Conservation (phyloP, 2,797 vertebrate species). For the Arctocebus calabarensis region DNA sequence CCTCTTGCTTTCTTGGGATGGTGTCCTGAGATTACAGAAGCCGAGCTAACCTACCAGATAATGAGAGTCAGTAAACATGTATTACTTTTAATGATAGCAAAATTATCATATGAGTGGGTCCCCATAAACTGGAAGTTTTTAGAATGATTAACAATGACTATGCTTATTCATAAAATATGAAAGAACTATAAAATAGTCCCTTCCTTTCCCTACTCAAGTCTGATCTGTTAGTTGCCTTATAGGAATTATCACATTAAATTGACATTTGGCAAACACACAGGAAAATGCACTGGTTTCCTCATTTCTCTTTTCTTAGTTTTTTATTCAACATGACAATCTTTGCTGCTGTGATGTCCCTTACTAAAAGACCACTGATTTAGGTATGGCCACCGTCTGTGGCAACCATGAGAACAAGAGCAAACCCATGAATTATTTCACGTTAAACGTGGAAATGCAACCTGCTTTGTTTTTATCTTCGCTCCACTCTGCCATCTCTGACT, state of each 20-base stretch:
- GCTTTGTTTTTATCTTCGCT: not conserved
- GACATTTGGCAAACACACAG: not conserved
- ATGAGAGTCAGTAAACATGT: not conserved
- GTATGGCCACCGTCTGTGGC: not conserved
- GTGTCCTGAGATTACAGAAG: not conserved
- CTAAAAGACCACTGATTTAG: not conserved
- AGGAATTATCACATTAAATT: not conserved
- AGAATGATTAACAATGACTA: not conserved
- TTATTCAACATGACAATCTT: not conserved
- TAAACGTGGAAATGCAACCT: not conserved
- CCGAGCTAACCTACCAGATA: not conserved
- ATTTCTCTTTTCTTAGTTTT: slow-evolving; percentile 3
- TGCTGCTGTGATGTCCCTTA: not conserved
- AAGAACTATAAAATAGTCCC: not conserved
- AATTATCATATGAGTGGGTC: not conserved
- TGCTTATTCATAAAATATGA: not conserved
- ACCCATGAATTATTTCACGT: rapidly evolving
- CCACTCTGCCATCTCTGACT: not conserved
- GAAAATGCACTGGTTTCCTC: not conserved
- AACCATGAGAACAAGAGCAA: not conserved
- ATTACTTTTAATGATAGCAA: not conserved
- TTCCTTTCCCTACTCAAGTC: not conserved
- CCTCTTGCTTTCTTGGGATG: not conserved
- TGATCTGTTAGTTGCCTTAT: not conserved
- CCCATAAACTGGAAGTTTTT: not conserved